Conservation (phyloP, 2,888 invertebrate species). For the Peribatodes rhomboidaria region DNA sequence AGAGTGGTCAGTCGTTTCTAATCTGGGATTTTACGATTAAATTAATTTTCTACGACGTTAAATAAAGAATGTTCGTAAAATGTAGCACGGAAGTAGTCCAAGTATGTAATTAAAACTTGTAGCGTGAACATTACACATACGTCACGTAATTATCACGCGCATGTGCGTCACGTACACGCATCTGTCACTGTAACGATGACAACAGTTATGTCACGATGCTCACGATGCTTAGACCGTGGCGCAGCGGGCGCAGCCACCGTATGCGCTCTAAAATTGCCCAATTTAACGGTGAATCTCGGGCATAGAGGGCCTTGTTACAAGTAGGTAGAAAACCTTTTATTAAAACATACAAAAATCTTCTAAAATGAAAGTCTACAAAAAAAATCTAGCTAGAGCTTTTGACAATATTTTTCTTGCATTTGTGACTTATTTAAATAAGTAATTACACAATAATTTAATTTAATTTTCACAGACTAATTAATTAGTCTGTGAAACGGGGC, state of each 20-base stretch:
- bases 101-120: constrained; percentile 1
- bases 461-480: too few species aligned
- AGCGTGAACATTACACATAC: constrained; percentile 20
- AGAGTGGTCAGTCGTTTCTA: too few species aligned
- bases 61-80: background rate
- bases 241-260: constrained; percentile 72
- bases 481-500: too few species aligned
- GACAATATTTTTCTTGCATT: too few species aligned
- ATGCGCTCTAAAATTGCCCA: constrained; percentile 76
- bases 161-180: constrained; percentile 66
- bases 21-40: too few species aligned
- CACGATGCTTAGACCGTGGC: constrained; percentile 63
- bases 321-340: constrained; percentile 15
- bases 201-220: constrained; percentile 76
- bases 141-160: constrained; percentile 58
- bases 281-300: constrained; percentile 77
- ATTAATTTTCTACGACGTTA: too few species aligned
- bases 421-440: too few species aligned
- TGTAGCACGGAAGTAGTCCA: background rate
- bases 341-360: background rate
- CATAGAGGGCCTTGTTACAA: constrained; percentile 27
- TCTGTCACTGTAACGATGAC: constrained; percentile 77
- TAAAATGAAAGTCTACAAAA: too few species aligned
- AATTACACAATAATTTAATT: too few species aligned
- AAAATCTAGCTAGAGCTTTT: too few species aligned